Conservation (phyloP, 2,113 vertebrate genomes). For the Sakesphorus luctuosus region DNA sequence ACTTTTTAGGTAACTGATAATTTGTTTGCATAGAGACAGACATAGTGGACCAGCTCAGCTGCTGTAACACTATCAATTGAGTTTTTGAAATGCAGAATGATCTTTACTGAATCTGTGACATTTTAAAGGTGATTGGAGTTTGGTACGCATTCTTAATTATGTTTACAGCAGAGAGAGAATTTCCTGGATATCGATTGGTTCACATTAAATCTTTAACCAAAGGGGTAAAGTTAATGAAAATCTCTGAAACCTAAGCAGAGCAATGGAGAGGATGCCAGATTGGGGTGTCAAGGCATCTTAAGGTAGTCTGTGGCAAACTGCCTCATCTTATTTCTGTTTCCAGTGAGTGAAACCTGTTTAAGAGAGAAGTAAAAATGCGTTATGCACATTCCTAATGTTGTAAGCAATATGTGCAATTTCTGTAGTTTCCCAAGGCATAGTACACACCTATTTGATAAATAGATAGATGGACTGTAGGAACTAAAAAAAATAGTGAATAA, state of each 20-base stretch:
- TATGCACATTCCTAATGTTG: not conserved
- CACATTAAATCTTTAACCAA: not conserved
- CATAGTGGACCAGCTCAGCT: not conserved
- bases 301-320: not conserved
- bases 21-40: not conserved
- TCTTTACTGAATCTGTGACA: not conserved
- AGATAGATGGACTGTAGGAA: not conserved
- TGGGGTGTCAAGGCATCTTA: not conserved
- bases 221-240: not conserved
- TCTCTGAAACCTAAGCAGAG: not conserved
- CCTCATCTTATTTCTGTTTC: not conserved
- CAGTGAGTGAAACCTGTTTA: not conserved
- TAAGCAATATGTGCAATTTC: not conserved
- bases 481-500: not conserved
- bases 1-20: not conserved
- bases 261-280: not conserved
- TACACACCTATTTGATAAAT: not conserved
- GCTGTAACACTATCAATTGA: not conserved
- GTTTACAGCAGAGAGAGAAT: not conserved
- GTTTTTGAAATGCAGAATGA: not conserved
- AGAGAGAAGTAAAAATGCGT: not conserved
- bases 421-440: not conserved
- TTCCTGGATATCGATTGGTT: not conserved
- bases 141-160: not conserved
- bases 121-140: not conserved